Evolutionary conservation across 2,113 vertebrate genomes (phyloP).

Genomic region (Carollia perspicillata): DNA sequence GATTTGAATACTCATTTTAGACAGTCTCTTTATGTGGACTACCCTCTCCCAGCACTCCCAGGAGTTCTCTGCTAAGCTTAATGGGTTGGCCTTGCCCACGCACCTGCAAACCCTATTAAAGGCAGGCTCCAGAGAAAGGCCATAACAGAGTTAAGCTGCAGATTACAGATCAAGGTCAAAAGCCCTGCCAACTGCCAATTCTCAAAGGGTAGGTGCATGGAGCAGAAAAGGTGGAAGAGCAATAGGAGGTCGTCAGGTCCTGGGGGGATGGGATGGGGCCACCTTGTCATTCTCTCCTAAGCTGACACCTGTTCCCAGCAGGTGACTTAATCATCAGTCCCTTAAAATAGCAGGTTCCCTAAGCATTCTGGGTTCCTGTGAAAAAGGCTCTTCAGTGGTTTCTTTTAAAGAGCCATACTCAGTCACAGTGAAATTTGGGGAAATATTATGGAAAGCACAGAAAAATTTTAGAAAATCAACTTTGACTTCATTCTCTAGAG

Average conservation of each 20-base stretch:
- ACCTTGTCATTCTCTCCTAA: constrained; percentile 13
- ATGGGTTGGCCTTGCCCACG: not conserved
- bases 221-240: not conserved
- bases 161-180: constrained; percentile 36
- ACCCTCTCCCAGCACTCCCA: not conserved
- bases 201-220: not conserved
- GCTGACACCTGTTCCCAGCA: constrained; percentile 60
- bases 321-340: constrained; percentile 46
- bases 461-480: not conserved
- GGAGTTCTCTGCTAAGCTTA: constrained; percentile 8
- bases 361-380: constrained; percentile 35
- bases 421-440: not conserved
- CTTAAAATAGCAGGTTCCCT: constrained; percentile 53
- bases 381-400: constrained; percentile 18
- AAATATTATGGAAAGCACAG: constrained; percentile 52
- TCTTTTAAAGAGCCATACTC: constrained; percentile 21
- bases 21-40: not conserved
- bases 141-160: not conserved
- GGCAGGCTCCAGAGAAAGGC: not conserved
- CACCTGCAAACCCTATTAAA: not conserved
- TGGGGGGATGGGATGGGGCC: not conserved
- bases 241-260: not conserved
- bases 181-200: not conserved
- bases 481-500: constrained; percentile 25
- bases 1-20: not conserved